A percentile compares a stretch with the other conserved stretches of the same genome.
Evolutionary conservation across 2,113 vertebrate species (phyloP).

Genomic region (Rhadina sibilatrix): DNA sequence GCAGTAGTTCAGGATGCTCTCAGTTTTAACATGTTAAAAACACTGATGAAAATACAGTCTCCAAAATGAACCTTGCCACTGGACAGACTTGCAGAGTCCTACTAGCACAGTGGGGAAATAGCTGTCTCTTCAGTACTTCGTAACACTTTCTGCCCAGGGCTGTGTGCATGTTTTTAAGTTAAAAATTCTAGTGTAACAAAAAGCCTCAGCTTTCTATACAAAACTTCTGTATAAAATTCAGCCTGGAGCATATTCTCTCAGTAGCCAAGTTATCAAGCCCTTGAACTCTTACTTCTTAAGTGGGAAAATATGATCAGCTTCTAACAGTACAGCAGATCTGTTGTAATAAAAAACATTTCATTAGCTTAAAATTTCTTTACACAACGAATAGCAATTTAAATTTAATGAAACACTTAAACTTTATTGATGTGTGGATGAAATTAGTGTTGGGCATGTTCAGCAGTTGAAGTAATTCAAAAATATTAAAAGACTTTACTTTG

Average conservation of each 20-base stretch:
- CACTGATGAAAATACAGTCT: neutral
- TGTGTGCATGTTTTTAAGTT: neutral
- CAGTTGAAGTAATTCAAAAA: constrained; percentile 1
- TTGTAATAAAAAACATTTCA: constrained; percentile 29
- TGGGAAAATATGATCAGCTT: constrained; percentile 24
- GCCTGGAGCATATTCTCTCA: neutral
- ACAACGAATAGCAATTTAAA: neutral
- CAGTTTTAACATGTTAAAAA: neutral
- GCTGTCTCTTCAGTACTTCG: neutral
- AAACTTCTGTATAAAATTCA: neutral
- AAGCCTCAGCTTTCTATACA: neutral
- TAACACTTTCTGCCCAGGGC: neutral
- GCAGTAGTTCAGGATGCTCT: neutral
- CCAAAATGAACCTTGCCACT: neutral
- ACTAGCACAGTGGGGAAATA: neutral
- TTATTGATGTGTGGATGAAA: constrained; percentile 45
- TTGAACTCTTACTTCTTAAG: constrained; percentile 25
- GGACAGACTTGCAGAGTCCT: neutral
- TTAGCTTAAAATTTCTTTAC: constrained; percentile 39
- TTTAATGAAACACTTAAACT: constrained; percentile 60
- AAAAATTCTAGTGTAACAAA: neutral
- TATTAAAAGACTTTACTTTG: constrained; percentile 60
- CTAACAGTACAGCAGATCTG: neutral
- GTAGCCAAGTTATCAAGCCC: constrained; percentile 6
- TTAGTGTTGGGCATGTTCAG: constrained; percentile 3